Evolutionary conservation across 2,888 invertebrate genomes (phyloP).

Genomic region (Netelia melanura): DNA sequence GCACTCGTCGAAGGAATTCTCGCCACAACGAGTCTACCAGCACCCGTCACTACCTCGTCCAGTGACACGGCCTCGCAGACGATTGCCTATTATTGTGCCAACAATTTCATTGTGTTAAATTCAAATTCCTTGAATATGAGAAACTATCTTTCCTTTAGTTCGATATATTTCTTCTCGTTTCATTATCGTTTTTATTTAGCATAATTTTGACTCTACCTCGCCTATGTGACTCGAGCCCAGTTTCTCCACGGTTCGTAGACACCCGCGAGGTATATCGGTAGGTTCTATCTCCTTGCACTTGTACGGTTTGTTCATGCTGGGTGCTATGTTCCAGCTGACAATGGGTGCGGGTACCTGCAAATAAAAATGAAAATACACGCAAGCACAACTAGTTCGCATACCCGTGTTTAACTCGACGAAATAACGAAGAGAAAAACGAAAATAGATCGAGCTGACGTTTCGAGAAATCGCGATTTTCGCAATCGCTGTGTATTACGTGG

Average conservation of each 20-base stretch:
- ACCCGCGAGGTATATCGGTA: constrained; percentile 86
- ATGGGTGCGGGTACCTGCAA: constrained; percentile 86
- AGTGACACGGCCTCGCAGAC: constrained; percentile 86
- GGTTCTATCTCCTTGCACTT: constrained; percentile 87
- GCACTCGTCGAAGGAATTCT: constrained; percentile 84
- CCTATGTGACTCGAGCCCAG: constrained; percentile 87
- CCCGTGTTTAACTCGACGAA: background rate
- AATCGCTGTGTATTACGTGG: background rate
- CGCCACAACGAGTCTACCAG: constrained; percentile 86
- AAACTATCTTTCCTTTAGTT: background rate
- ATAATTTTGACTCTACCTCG: constrained; percentile 84
- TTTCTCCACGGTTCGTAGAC: constrained; percentile 86
- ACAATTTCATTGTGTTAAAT: background rate
- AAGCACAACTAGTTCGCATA: constrained; percentile 21
- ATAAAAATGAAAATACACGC: constrained; percentile 70
- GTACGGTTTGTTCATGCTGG: constrained; percentile 87
- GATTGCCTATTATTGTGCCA: constrained; percentile 84
- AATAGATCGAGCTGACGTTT: background rate
- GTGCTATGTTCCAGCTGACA: constrained; percentile 88
- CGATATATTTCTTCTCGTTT: no score
- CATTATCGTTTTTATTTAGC: background rate
- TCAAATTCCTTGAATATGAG: background rate
- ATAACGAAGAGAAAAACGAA: constrained; percentile 10
- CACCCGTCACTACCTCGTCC: constrained; percentile 85
- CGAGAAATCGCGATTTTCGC: constrained; percentile 20